Evolutionary conservation across 2,113 vertebrate genomes (phyloP).

Genomic region (Dicaeum eximium): DNA sequence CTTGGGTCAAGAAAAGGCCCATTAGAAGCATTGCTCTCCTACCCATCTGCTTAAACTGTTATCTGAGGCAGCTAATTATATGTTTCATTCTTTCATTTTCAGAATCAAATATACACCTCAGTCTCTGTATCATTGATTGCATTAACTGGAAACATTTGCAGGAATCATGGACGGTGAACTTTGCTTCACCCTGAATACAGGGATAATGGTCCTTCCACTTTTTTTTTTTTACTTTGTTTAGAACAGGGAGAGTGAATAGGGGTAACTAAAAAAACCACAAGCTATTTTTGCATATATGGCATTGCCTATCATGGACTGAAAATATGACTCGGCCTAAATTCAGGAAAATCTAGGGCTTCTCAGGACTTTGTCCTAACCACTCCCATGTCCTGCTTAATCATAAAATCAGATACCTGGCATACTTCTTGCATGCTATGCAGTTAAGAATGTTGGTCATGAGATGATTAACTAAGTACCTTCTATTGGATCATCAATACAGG

Average conservation of each 20-base stretch:
- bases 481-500: not conserved
- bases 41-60: slow-evolving; percentile 31
- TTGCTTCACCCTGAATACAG: not conserved
- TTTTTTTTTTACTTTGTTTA: not conserved
- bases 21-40: slow-evolving; percentile 11
- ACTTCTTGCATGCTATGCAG: not conserved
- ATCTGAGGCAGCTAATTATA: not conserved
- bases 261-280: not conserved
- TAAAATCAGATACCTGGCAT: not conserved
- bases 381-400: not conserved
- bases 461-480: not conserved
- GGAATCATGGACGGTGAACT: not conserved
- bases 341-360: not conserved
- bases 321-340: not conserved
- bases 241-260: not conserved
- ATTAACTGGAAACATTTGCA: not conserved
- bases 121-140: not conserved
- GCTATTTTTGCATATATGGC: not conserved
- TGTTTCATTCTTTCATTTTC: slow-evolving; percentile 13
- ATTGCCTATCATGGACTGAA: not conserved
- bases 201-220: not conserved
- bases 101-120: not conserved
- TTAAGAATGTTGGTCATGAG: not conserved
- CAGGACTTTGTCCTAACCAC: not conserved
- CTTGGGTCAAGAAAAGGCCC: not conserved